These are phyloP conservation scores for Naja naja DNA, from an alignment of 2,113 vertebrate species.

Conservation along the genomic window DNA sequence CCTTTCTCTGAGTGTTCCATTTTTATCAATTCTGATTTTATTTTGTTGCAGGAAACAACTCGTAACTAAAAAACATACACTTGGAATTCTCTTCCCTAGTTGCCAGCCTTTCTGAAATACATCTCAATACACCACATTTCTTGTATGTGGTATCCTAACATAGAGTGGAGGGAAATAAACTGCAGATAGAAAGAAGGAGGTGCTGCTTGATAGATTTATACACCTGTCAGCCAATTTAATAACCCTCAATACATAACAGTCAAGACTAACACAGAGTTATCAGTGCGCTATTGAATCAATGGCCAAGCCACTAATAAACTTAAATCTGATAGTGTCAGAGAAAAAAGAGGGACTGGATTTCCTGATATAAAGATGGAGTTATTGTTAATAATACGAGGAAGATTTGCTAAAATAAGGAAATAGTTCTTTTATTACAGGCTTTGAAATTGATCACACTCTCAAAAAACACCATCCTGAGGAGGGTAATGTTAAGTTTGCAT, in stretches of 20 bases:
- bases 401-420: background rate
- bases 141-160: background rate
- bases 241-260: background rate
- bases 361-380: background rate
- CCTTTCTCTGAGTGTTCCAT: fast-evolving
- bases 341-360: background rate
- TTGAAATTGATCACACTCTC: background rate
- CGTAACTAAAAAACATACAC: background rate
- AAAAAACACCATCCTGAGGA: fast-evolving
- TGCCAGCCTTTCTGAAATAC: background rate
- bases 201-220: constrained; percentile 8
- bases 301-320: background rate
- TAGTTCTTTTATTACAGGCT: background rate
- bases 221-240: constrained; percentile 27
- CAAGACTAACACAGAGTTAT: constrained; percentile 13
- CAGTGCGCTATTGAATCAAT: constrained; percentile 6
- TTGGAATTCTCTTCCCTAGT: background rate
- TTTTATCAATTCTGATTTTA: background rate
- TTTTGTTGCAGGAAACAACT: background rate
- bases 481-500: too few relatives aligned
- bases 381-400: background rate
- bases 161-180: background rate
- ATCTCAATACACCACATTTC: background rate
- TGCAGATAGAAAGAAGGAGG: background rate
- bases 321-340: background rate